These are phyloP conservation scores for Zygothrica quintamaculata DNA, from an alignment of 2,888 invertebrate species.

Conservation along the genomic window DNA sequence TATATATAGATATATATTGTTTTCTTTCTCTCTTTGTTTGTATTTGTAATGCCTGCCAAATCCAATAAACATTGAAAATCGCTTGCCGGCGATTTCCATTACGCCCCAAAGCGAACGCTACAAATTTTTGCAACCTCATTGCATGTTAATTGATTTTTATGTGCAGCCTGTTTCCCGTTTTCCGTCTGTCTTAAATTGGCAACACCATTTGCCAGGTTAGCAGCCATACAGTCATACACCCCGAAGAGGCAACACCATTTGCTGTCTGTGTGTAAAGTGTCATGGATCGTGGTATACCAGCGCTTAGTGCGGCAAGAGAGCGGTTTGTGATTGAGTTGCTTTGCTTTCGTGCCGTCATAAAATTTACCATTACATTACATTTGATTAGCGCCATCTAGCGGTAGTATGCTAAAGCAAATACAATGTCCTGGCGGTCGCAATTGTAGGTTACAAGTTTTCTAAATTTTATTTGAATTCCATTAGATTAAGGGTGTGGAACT, in stretches of 20 bases:
- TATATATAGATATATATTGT: no score
- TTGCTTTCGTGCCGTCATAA: constrained; percentile 25
- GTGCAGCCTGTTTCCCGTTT: constrained; percentile 38
- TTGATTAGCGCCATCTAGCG: constrained; percentile 60
- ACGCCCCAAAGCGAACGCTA: constrained; percentile 35
- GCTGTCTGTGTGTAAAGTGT: neutral
- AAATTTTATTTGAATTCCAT: constrained; percentile 53
- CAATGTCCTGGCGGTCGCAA: constrained; percentile 42
- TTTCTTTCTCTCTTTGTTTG: neutral
- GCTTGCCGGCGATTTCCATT: constrained; percentile 59
- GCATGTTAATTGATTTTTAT: constrained; percentile 77
- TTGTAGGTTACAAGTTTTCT: neutral
- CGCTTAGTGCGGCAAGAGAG: constrained; percentile 1
- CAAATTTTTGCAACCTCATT: constrained; percentile 70
- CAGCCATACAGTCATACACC: no score
- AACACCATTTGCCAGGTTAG: no score
- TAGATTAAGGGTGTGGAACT: constrained; percentile 63
- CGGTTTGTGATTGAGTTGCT: constrained; percentile 31
- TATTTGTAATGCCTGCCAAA: constrained; percentile 59
- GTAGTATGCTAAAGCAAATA: neutral
- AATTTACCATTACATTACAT: neutral
- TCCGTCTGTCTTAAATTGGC: constrained; percentile 20
- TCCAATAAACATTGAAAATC: constrained; percentile 71
- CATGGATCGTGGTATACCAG: neutral
- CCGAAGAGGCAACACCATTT: no score